Conservation (phyloP, 2,888 invertebrate genomes). For the Lottia scabra region DNA sequence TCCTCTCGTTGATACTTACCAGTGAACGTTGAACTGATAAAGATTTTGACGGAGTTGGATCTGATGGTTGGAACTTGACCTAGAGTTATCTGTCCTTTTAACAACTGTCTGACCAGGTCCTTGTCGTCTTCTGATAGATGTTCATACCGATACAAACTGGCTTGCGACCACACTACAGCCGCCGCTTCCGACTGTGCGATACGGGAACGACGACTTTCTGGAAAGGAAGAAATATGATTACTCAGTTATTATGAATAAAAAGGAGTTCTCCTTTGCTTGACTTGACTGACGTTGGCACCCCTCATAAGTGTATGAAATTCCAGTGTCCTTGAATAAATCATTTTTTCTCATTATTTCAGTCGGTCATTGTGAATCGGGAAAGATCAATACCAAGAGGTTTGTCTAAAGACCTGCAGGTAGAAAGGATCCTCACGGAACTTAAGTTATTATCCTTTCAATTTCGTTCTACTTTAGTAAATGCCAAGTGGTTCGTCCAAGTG, state of each 20-base stretch:
- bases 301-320: no score
- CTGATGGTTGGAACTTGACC: slow-evolving; percentile 91
- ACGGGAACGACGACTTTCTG: slow-evolving; percentile 39
- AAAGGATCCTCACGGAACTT: no score
- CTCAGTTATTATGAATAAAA: slow-evolving; percentile 26
- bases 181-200: slow-evolving; percentile 27
- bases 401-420: no score
- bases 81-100: slow-evolving; percentile 44
- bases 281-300: no score
- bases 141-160: slow-evolving; percentile 38
- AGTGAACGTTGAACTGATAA: slow-evolving; percentile 97
- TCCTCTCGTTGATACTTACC: slow-evolving; percentile 73
- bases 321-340: no score
- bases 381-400: no score
- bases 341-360: no score
- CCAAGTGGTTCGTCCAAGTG: no score
- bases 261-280: not conserved
- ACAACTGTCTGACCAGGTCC: slow-evolving; percentile 34
- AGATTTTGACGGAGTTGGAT: slow-evolving; percentile 96
- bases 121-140: slow-evolving; percentile 38
- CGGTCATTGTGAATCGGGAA: no score
- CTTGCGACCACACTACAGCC: slow-evolving; percentile 27
- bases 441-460: no score
- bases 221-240: slow-evolving; percentile 39
- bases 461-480: no score